These are phyloP conservation scores for Metridium senile DNA, from an alignment of 92 coral and sea anemone genomes.

Conservation along the genomic window DNA sequence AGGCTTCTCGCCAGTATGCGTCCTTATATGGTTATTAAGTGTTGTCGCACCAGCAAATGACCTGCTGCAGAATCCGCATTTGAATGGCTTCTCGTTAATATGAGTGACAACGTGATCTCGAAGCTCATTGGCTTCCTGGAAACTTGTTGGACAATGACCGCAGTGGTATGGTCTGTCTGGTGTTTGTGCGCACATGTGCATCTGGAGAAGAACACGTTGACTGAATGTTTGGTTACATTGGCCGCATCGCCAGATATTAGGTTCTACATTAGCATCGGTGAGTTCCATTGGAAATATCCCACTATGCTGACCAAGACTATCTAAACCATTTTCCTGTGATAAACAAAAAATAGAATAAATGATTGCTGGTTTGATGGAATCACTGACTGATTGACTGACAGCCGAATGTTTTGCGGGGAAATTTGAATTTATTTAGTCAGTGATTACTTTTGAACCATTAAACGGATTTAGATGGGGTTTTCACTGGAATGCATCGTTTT, in stretches of 20 bases:
- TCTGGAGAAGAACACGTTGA: constrained; percentile 91
- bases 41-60: constrained; percentile 99
- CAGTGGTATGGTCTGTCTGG: constrained; percentile 97
- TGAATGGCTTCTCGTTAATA: constrained; percentile 97
- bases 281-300: constrained; percentile 55
- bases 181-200: constrained; percentile 91
- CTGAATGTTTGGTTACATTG: constrained; percentile 93
- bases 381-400: too few relatives aligned
- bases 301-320: constrained; percentile 40
- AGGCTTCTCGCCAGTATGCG: constrained; percentile 99
- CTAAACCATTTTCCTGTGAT: constrained; percentile 32
- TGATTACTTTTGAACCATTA: too few relatives aligned
- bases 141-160: constrained; percentile 96
- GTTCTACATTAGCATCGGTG: constrained; percentile 59
- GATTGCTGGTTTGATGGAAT: too few relatives aligned
- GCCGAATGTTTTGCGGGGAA: too few relatives aligned
- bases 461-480: too few relatives aligned
- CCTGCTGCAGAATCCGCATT: constrained; percentile 97
- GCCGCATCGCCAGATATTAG: constrained; percentile 92
- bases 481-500: too few relatives aligned
- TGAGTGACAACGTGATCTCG: constrained; percentile 96
- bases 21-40: constrained; percentile 91
- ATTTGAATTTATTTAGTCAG: too few relatives aligned
- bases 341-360: too few relatives aligned
- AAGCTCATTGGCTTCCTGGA: constrained; percentile 84